Evolutionary conservation across 2,797 vertebrate genomes (phyloP), one percentile per base, ranked within the genome.

Genomic region (Xenopus petersii): DNA sequence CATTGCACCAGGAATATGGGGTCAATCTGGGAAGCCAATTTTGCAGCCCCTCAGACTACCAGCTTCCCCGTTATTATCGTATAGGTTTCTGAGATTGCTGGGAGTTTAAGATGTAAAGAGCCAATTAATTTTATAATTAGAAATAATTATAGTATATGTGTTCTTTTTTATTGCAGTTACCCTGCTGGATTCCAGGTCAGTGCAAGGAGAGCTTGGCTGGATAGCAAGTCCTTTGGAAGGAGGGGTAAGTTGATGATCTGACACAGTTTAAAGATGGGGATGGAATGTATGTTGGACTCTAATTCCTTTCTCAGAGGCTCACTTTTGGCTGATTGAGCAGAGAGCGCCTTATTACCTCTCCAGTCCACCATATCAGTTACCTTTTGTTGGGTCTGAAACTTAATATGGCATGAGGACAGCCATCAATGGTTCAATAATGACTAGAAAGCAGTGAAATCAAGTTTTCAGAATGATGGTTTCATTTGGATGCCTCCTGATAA

Each of bases 191-290:
- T 98, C 97, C 87, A 94, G 94, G 88, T 98, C 97, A 13, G 97
- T 97, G 81, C 96, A 98, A 90, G 96, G 96, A 86, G 96, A 99
- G 73, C 92, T 99, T 88, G 98, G 97, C 87, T 99, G 97, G 97
- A 96, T 95, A 87, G 95, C 96, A 13, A 98, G 95, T 87, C 97
- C 97, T 59, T 85, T 95, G 84, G 97, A 99, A 92, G 96, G 95
- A 94, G 97, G 97, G 94, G 96, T 98, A 93, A 98, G 97, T 96
- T 81, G 73, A 48, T 75, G 60, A 86, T 84, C 81, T 71, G 82
- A 81, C 86, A 83, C 83, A 84, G 83, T 83, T 42, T 82, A 82
- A 85, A 88, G 82, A 85, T 82, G 84, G 81, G 87, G 81, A 89
- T 80, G 82, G 81, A 85, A 67, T 84, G 83, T 88, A 67, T 84